Evolutionary conservation across 2,113 vertebrate genomes (phyloP).

Genomic region (Oceanodroma tethys): DNA sequence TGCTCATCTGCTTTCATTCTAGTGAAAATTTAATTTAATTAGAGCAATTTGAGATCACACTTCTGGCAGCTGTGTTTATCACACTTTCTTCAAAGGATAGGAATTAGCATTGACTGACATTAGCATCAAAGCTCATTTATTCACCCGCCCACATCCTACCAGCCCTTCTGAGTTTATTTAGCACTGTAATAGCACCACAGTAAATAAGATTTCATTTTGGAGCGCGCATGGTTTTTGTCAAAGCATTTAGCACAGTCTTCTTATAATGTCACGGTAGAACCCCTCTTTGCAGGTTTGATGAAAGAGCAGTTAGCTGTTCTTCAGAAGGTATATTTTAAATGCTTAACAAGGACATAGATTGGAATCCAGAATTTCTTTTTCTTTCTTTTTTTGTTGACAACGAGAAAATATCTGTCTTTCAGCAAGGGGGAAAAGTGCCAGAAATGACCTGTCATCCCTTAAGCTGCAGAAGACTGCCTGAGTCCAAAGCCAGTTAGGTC

Average conservation of each 20-base stretch:
- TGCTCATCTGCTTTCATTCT: slow-evolving; percentile 49
- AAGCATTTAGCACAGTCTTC: not conserved
- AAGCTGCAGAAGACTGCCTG: not conserved
- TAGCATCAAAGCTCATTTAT: slow-evolving; percentile 67
- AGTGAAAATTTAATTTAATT: slow-evolving; percentile 70
- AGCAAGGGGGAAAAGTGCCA: not conserved
- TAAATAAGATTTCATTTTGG: slow-evolving; percentile 44
- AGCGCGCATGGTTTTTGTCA: not conserved
- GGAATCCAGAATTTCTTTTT: not conserved
- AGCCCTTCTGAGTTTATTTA: slow-evolving; percentile 34
- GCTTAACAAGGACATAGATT: not conserved
- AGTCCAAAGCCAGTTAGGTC: not conserved
- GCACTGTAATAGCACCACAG: not conserved
- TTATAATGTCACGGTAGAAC: not conserved
- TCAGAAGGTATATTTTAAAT: not conserved
- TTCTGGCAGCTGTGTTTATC: slow-evolving; percentile 75
- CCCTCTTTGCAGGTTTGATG: not conserved
- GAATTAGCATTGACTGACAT: slow-evolving; percentile 66
- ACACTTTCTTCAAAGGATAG: slow-evolving; percentile 50
- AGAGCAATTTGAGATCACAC: slow-evolving; percentile 63
- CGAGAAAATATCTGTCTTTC: not conserved
- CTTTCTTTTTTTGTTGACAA: not conserved
- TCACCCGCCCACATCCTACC: slow-evolving; percentile 37
- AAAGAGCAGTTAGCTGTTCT: not conserved
- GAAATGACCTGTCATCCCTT: not conserved